Percentiles rank a stretch among this genome's conserved stretches.
Conservation (phyloP, 2,797 vertebrate species). For the Poeciliopsis paucimaculata region DNA sequence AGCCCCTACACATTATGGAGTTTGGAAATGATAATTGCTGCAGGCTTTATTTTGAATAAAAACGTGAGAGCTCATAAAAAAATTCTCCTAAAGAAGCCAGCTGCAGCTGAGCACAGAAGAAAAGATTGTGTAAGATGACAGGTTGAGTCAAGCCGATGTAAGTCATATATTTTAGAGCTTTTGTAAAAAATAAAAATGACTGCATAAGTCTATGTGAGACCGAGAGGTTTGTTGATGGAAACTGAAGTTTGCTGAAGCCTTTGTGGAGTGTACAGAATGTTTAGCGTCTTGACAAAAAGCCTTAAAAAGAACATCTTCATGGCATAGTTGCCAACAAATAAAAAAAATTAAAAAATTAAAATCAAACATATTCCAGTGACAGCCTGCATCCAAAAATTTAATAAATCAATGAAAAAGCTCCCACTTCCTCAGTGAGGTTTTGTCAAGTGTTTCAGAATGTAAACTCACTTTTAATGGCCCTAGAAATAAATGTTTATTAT, state of each 20-base stretch:
- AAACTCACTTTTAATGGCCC: neutral
- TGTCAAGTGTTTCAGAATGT: neutral
- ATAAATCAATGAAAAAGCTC: neutral
- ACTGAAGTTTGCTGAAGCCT: constrained; percentile 44
- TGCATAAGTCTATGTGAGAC: constrained; percentile 25
- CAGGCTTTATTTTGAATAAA: neutral
- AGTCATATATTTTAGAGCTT: constrained; percentile 21
- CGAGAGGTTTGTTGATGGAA: constrained; percentile 50
- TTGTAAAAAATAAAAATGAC: constrained; percentile 1
- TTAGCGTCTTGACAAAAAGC: constrained; percentile 12
- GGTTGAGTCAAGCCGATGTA: constrained; percentile 8
- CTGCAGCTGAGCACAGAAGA: constrained; percentile 12
- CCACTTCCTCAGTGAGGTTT: neutral
- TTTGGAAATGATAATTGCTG: neutral
- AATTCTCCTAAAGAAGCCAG: constrained; percentile 20
- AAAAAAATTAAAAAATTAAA: too few relatives aligned
- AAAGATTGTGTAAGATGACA: constrained; percentile 32
- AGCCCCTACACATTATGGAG: neutral
- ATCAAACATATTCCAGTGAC: neutral
- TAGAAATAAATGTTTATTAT: constrained; percentile 9
- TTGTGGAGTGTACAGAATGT: constrained; percentile 35
- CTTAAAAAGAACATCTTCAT: neutral
- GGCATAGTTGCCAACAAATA: neutral
- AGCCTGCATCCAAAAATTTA: neutral
- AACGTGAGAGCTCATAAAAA: constrained; percentile 15